Percentiles rank a stretch among this genome's conserved stretches.
Evolutionary conservation across 2,113 vertebrate species (phyloP).

Genomic region (Syngnathoides biaculeatus): DNA sequence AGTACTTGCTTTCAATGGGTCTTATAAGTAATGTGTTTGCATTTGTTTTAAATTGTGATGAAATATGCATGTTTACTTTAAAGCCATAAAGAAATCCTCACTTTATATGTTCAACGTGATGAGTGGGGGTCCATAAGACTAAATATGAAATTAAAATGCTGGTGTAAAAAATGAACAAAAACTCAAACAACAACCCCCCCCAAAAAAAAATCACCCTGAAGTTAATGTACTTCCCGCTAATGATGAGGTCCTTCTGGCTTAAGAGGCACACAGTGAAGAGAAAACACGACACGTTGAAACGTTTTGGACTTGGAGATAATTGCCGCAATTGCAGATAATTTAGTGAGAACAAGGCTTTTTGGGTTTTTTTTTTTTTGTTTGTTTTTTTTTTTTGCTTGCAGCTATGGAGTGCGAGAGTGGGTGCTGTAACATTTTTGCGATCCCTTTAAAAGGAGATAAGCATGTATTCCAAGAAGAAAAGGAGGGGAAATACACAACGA

Average conservation of each 20-base stretch:
- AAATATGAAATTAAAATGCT: too few relatives aligned
- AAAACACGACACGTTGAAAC: conserved; percentile 32
- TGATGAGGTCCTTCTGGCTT: conserved; percentile 5
- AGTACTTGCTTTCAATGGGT: too few relatives aligned
- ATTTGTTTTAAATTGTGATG: too few relatives aligned
- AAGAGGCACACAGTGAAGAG: conserved; percentile 13
- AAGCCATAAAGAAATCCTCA: too few relatives aligned
- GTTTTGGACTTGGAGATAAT: conserved; percentile 38
- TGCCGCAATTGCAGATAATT: conserved; percentile 50
- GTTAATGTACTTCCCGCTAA: conserved; percentile 15
- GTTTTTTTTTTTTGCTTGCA: conserved; percentile 17
- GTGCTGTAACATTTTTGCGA: conserved; percentile 12
- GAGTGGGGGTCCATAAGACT: too few relatives aligned
- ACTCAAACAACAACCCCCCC: too few relatives aligned
- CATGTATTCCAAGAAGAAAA: conserved; percentile 29
- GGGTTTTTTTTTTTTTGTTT: conserved; percentile 18
- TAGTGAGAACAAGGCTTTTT: conserved; percentile 36
- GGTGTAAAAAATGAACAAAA: too few relatives aligned
- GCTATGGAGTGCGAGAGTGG: conserved; percentile 12
- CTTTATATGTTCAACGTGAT: too few relatives aligned
- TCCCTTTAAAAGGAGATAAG: conserved; percentile 15
- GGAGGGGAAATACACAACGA: not conserved
- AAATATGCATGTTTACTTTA: too few relatives aligned
- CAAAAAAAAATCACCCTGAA: not conserved
- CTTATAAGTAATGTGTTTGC: too few relatives aligned